Base-by-base conservation (phyloP, 1,140 invertebrate genomes). In the Tachypleus tridentatus region DNA sequence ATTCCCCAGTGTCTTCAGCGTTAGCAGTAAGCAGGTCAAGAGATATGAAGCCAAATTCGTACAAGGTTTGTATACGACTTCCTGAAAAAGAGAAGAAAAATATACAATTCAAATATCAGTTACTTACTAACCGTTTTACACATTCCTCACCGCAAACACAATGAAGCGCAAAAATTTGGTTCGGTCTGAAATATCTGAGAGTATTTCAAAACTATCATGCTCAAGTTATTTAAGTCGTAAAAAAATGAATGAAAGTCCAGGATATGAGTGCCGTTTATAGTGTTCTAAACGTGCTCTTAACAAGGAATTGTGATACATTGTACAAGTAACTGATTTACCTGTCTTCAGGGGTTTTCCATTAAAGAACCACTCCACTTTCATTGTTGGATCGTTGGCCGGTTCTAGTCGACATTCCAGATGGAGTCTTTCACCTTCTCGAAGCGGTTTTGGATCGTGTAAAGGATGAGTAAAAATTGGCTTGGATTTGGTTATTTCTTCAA, bases 31-130 rank as follows among this genome's bases (percentile, higher is more conserved):
- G 80, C 51, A 98, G 87, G 75, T 97, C 93, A 57, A 98, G 79
- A 68, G 93, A 87, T 57, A 93, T 91, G 77, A 95, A 96, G 51
- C 94, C 94, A 79, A 98, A 98, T 76, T 98, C 93, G 74, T 90
- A 92, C 6, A 88, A 86, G 61, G 91, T 93, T 70, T 91, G 85
- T 79, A 93, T 95, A 68, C 93, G 84, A 75, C 29, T 29, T 29
- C 29, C 29, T 29, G 29, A 29, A 29, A n/a, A 29, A 29, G 29
- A 29, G 29, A 29, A 29, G 29, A 29, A 29, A 29, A 29, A 29
- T 29, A 29, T 29, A 29, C 29, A 29, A 29, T 29, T 29, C 29
- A 29, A 29, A 29, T 29, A 29, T 29, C 29, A 29, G 29, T 29
- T 29, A 29, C 29, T 29, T 29, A 29, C 29, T 29, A 29, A 29